Evolutionary conservation across 2,113 vertebrate genomes (phyloP).

Genomic region (Carollia perspicillata): DNA sequence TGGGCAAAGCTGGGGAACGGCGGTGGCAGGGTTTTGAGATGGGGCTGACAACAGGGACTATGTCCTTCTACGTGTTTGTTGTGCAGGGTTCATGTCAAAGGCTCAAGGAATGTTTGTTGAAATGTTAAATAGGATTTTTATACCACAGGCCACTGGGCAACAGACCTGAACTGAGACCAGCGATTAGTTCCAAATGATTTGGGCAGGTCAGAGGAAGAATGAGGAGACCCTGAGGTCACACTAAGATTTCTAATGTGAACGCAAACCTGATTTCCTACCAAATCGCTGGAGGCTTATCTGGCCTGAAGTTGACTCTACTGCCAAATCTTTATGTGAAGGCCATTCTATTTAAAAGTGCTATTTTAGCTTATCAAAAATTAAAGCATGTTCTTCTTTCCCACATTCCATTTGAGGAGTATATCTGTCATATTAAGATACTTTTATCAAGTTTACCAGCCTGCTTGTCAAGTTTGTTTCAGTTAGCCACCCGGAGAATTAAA

Average conservation of each 20-base stretch:
- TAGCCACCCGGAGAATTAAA: not conserved
- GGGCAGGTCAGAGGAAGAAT: not conserved
- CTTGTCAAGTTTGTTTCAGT: not conserved
- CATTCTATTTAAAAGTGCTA: slow-evolving; percentile 8
- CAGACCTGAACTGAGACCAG: not conserved
- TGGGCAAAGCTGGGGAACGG: too few species aligned
- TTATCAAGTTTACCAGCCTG: slow-evolving; percentile 17
- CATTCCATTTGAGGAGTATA: not conserved
- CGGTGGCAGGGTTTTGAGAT: not conserved
- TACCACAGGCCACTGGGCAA: not conserved
- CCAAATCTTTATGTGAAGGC: not conserved
- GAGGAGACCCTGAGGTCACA: not conserved
- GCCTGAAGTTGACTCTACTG: not conserved
- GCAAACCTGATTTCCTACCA: not conserved
- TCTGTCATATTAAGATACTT: slow-evolving; percentile 24
- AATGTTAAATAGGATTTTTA: not conserved
- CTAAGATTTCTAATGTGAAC: not conserved
- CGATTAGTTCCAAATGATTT: not conserved
- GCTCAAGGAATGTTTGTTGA: not conserved
- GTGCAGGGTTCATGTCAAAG: not conserved
- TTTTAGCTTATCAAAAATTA: slow-evolving; percentile 45
- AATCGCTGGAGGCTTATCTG: not conserved
- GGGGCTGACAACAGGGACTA: not conserved
- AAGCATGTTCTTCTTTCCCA: not conserved
- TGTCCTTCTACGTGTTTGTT: not conserved